Percentiles rank a stretch among this genome's conserved stretches.
phyloP scores from a whole-genome alignment of 2,797 vertebrate genomes.

The Mastacembelus armatus region DNA sequence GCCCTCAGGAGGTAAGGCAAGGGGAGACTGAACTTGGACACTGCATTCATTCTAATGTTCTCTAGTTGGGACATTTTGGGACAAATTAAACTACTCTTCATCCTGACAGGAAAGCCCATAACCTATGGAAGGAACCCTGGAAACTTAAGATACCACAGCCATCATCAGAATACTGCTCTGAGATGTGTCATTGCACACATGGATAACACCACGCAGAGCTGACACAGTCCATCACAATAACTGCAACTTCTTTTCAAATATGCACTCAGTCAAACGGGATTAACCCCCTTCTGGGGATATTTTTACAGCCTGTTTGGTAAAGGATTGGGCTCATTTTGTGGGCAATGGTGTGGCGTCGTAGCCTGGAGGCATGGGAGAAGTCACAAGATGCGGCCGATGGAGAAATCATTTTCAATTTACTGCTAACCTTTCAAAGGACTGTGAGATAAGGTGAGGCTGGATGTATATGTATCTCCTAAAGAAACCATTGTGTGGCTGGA shows the following conservation, averaged over 20 bases:
- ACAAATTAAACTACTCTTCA: slow-evolving; percentile 56
- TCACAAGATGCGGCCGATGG: slow-evolving; percentile 17
- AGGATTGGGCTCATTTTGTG: slow-evolving; percentile 61
- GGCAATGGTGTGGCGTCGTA: slow-evolving; percentile 28
- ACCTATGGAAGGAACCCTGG: slow-evolving; percentile 6
- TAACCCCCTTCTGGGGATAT: slow-evolving; percentile 53
- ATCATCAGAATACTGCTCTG: not conserved
- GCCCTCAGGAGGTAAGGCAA: slow-evolving; percentile 8
- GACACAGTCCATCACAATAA: slow-evolving; percentile 60
- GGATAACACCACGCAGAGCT: slow-evolving; percentile 38
- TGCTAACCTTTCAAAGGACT: slow-evolving; percentile 57
- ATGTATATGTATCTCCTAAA: slow-evolving; percentile 63
- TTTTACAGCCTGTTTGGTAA: slow-evolving; percentile 55
- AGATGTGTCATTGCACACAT: not conserved
- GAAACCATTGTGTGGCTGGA: slow-evolving; percentile 57
- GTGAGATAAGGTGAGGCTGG: slow-evolving; percentile 61
- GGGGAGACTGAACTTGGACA: slow-evolving; percentile 5
- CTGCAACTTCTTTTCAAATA: slow-evolving; percentile 61
- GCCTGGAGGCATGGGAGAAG: slow-evolving; percentile 33
- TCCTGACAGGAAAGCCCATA: slow-evolving; percentile 41
- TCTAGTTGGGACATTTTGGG: slow-evolving; percentile 25
- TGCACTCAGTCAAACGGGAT: slow-evolving; percentile 63
- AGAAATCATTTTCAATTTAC: slow-evolving; percentile 70
- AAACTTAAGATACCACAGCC: slow-evolving; percentile 2
- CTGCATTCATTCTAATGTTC: slow-evolving; percentile 6